These are phyloP conservation scores for Trichogramma pretiosum DNA, from an alignment of 1,140 invertebrate genomes.

Conservation along the genomic window DNA sequence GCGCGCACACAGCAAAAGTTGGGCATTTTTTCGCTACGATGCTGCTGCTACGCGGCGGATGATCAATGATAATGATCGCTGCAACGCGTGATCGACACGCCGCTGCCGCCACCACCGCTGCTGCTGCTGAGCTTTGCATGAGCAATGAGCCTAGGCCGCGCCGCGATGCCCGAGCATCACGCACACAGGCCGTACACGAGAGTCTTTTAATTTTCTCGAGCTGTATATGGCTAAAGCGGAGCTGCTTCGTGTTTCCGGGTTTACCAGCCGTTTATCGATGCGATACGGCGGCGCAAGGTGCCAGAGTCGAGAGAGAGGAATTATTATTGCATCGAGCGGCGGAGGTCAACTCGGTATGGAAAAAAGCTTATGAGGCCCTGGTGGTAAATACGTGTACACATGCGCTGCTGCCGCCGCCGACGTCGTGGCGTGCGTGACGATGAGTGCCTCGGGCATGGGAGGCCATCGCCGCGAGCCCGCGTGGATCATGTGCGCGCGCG, in stretches of 20 bases:
- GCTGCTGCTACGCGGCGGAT: background rate
- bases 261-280: too few species aligned
- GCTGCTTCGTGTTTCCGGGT: background rate
- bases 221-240: background rate
- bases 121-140: background rate
- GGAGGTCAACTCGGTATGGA: too few species aligned
- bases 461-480: too few species aligned
- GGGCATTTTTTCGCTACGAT: background rate
- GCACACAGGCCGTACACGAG: background rate
- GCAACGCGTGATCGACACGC: constrained; percentile 19
- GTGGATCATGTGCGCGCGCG: too few species aligned
- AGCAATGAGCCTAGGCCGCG: background rate
- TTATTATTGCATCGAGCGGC: too few species aligned
- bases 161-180: constrained; percentile 3
- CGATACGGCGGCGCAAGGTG: too few species aligned
- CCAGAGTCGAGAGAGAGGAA: too few species aligned
- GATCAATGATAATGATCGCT: constrained; percentile 22
- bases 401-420: background rate
- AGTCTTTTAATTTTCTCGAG: constrained; percentile 12
- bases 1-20: background rate
- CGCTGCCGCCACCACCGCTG: background rate
- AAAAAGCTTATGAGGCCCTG: too few species aligned
- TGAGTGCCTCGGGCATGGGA: too few species aligned
- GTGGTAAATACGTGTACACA: too few species aligned
- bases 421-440: background rate